Conservation (phyloP, 1,140 invertebrate genomes). For the Aphidius ervi region DNA sequence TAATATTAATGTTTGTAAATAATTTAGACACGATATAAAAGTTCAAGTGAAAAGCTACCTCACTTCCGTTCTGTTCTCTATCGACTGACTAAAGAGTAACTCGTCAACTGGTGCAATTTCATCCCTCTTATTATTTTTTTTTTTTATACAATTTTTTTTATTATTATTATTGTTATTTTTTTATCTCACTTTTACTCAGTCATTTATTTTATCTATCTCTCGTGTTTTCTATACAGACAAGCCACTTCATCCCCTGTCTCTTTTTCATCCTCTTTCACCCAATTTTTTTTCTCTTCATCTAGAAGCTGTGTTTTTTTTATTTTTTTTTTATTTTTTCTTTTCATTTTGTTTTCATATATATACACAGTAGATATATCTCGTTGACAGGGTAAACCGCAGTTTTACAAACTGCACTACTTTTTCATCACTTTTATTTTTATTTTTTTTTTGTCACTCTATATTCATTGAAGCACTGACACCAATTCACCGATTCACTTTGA, state of each 20-base stretch:
- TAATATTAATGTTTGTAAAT: too few species aligned
- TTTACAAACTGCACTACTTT: too few species aligned
- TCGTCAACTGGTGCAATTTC: constrained; percentile 29
- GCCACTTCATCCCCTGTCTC: constrained; percentile 17
- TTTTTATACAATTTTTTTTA: constrained; percentile 16
- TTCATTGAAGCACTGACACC: too few species aligned
- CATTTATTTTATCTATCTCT: constrained; percentile 3
- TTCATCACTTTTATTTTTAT: too few species aligned
- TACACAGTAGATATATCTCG: too few species aligned
- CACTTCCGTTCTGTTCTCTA: constrained; percentile 32
- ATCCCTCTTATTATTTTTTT: constrained; percentile 24
- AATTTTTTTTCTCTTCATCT: neutral
- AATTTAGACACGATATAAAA: too few species aligned
- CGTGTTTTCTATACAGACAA: constrained; percentile 5
- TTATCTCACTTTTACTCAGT: constrained; percentile 19
- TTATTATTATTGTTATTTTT: constrained; percentile 9
- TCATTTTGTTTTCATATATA: too few species aligned
- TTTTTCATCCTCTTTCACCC: constrained; percentile 14
- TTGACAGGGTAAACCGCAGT: too few species aligned
- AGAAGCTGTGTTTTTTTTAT: too few species aligned
- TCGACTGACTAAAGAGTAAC: constrained; percentile 33
- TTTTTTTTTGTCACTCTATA: too few species aligned
- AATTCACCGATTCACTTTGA: too few species aligned
- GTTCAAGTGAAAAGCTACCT: constrained; percentile 6
- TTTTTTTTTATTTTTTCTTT: too few species aligned